A percentile compares a stretch with the other conserved stretches of the same genome.
Conservation (phyloP, 2,888 invertebrate genomes). For the Pollenia amentaria region DNA sequence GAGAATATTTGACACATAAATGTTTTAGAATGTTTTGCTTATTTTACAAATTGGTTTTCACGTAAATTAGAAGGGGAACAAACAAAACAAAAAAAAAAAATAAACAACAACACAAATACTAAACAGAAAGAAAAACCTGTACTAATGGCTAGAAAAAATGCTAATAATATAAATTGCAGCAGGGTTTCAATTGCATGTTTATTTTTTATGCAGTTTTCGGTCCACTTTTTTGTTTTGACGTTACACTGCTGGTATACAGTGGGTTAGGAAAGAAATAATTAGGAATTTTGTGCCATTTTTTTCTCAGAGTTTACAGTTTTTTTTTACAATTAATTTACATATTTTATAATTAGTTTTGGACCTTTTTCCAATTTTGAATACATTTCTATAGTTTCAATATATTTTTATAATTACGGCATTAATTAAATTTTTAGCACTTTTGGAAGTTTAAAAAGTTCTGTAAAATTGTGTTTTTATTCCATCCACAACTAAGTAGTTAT, state of each 20-base stretch:
- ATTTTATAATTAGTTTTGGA: no score
- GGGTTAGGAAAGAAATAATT: not conserved
- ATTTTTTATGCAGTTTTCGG: not conserved
- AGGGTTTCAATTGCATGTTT: slow-evolving; percentile 38
- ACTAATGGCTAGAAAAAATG: not conserved
- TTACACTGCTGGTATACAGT: slow-evolving; percentile 15
- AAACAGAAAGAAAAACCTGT: not conserved
- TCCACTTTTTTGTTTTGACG: not conserved
- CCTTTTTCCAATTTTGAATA: no score
- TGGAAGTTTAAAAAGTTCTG: no score
- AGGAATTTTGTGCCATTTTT: no score
- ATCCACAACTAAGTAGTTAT: no score
- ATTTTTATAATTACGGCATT: no score
- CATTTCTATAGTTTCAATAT: no score
- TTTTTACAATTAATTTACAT: not conserved
- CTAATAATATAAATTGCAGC: slow-evolving; percentile 59
- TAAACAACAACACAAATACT: slow-evolving; percentile 23
- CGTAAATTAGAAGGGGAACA: slow-evolving; percentile 64
- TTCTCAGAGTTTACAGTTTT: not conserved
- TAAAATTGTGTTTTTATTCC: no score
- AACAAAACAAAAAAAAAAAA: slow-evolving; percentile 47
- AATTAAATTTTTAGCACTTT: no score
- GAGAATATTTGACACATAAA: slow-evolving; percentile 54
- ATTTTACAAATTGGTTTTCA: slow-evolving; percentile 71
- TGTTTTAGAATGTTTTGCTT: slow-evolving; percentile 57